Evolutionary conservation across 2,797 vertebrate genomes (phyloP).

Genomic region (Bufotes viridis): DNA sequence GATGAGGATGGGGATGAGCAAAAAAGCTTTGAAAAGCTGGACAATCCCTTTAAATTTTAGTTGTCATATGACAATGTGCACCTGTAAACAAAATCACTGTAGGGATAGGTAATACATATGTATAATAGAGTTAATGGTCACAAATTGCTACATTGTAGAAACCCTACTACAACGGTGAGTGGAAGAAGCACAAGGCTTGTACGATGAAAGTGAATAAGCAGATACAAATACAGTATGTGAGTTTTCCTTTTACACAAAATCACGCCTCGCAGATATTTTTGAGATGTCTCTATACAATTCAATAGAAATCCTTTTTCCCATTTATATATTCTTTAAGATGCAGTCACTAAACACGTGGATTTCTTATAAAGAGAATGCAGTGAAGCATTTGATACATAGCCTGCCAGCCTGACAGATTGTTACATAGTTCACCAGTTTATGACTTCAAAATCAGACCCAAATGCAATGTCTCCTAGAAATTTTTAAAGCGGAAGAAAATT

Average conservation of each 20-base stretch:
- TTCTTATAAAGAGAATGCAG: constrained; percentile 26
- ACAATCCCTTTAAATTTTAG: no score
- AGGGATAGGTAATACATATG: not conserved
- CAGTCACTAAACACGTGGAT: constrained; percentile 17
- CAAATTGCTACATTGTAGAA: not conserved
- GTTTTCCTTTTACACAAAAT: not conserved
- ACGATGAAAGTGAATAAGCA: not conserved
- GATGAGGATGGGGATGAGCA: no score
- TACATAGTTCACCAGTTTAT: constrained; percentile 51
- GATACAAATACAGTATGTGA: not conserved
- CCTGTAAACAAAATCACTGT: not conserved
- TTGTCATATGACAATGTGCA: not conserved
- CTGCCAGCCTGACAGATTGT: constrained; percentile 52
- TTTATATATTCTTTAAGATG: constrained; percentile 19
- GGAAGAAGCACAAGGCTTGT: not conserved
- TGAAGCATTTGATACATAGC: constrained; percentile 37
- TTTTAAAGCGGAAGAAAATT: constrained; percentile 32
- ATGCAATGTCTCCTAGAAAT: constrained; percentile 35
- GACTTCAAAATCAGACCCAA: constrained; percentile 45
- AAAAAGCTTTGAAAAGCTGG: no score
- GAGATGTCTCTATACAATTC: not conserved
- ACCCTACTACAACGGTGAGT: not conserved
- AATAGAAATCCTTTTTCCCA: not conserved
- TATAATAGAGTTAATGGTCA: not conserved
- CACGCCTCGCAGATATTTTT: not conserved